Percentiles rank a stretch among this genome's conserved stretches.
These are phyloP conservation scores for Athrips mouffetella DNA, from an alignment of 2,888 invertebrate species.

Conservation along the genomic window DNA sequence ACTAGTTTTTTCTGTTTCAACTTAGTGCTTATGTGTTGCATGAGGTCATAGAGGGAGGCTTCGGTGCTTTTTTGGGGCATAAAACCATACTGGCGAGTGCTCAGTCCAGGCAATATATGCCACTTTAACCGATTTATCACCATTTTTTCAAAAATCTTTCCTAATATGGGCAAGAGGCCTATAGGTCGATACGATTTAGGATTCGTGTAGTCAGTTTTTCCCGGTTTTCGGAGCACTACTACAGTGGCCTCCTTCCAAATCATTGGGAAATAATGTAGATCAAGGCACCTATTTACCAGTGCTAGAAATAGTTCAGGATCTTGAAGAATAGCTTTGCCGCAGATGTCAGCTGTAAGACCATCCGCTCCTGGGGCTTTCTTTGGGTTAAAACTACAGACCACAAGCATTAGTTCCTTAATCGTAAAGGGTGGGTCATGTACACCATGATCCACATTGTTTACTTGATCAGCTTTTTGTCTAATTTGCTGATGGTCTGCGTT, in stretches of 20 bases:
- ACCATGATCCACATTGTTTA: neutral
- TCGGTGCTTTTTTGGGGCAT: too few relatives aligned
- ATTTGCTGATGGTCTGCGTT: neutral
- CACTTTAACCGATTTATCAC: neutral
- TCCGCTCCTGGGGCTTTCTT: slow-evolving; percentile 2
- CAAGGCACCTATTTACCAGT: too few relatives aligned
- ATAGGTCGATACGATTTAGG: neutral
- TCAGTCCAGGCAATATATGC: too few relatives aligned
- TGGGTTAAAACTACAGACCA: neutral
- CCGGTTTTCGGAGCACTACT: neutral
- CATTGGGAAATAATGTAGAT: too few relatives aligned
- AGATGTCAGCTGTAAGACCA: slow-evolving; percentile 4
- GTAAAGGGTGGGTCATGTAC: slow-evolving; percentile 5
- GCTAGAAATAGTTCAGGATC: too few relatives aligned
- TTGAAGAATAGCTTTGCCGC: too few relatives aligned
- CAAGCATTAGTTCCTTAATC: neutral
- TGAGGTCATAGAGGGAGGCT: too few relatives aligned
- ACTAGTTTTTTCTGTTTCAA: too few relatives aligned
- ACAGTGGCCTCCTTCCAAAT: neutral
- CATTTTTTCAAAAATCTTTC: slow-evolving; percentile 2
- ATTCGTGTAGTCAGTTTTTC: neutral
- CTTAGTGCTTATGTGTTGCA: too few relatives aligned
- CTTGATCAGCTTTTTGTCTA: neutral
- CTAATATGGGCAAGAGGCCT: neutral
- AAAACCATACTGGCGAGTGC: too few relatives aligned